These are phyloP conservation scores for Danio kyathit DNA, from an alignment of 2,797 vertebrate genomes.

Conservation along the genomic window DNA sequence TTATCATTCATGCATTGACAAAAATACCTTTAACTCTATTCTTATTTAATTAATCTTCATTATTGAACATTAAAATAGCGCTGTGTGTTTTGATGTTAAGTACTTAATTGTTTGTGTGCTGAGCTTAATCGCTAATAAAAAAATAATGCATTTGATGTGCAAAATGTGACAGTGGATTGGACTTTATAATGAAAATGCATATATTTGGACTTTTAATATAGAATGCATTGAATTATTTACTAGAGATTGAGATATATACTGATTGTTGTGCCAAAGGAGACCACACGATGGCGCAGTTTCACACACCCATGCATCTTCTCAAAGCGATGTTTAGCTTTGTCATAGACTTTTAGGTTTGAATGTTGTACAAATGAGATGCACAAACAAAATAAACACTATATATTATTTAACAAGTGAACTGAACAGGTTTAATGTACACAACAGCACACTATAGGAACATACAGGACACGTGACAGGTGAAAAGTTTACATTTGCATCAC, in stretches of 20 bases:
- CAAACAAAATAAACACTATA: too few species aligned
- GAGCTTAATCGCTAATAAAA: not conserved
- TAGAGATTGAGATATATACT: not conserved
- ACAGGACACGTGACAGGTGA: constrained; percentile 37
- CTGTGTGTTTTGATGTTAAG: not conserved
- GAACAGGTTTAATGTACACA: constrained; percentile 61
- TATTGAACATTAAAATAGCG: not conserved
- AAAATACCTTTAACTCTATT: too few species aligned
- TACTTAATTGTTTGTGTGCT: not conserved
- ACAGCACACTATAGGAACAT: constrained; percentile 63
- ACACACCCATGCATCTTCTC: not conserved
- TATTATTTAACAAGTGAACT: constrained; percentile 18
- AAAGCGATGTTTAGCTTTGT: not conserved
- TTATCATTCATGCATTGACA: not conserved
- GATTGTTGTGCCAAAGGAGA: not conserved
- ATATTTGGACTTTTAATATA: not conserved
- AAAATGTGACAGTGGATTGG: not conserved
- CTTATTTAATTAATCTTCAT: not conserved
- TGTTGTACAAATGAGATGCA: not conserved
- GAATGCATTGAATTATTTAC: not conserved
- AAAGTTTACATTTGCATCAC: constrained; percentile 41
- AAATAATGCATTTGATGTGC: not conserved
- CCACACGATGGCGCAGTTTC: not conserved
- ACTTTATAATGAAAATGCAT: not conserved
- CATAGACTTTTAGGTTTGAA: not conserved